phyloP scores from a whole-genome alignment of 2,113 vertebrate species.

The Poeciliopsis occidentalis region DNA sequence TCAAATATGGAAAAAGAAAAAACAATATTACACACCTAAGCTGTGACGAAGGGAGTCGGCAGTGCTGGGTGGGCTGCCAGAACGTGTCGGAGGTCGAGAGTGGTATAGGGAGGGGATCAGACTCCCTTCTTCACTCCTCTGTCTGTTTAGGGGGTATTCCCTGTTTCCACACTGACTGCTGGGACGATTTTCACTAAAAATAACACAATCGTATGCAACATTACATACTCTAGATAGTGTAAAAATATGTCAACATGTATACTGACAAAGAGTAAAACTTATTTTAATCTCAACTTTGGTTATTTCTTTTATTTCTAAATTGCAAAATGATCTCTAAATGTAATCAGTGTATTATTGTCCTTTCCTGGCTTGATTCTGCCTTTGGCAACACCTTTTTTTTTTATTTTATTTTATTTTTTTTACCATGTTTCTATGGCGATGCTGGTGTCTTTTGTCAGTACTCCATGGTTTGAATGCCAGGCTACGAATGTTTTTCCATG shows the following conservation, averaged over 20 bases:
- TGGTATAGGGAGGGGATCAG: slow-evolving; percentile 52
- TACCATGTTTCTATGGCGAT: background rate
- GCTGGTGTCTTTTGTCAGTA: slow-evolving; percentile 2
- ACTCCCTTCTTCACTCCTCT: slow-evolving; percentile 56
- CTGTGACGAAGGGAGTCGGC: slow-evolving; percentile 72
- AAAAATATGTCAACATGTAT: background rate
- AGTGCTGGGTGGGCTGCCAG: slow-evolving; percentile 73
- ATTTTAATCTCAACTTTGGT: background rate
- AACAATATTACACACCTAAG: slow-evolving; percentile 73
- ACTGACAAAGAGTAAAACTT: background rate
- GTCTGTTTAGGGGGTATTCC: slow-evolving; percentile 26
- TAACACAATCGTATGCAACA: slow-evolving; percentile 3
- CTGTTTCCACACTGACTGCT: slow-evolving; percentile 43
- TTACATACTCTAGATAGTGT: background rate
- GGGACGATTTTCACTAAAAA: slow-evolving; percentile 37
- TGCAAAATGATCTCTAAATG: background rate
- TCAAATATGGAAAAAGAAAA: background rate
- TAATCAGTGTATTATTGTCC: background rate
- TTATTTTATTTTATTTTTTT: too few species aligned
- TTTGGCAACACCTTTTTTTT: too few species aligned
- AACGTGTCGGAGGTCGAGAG: slow-evolving; percentile 63
- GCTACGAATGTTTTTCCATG: background rate
- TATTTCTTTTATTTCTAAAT: background rate
- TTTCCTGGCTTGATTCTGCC: too few species aligned
- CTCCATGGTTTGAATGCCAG: background rate